Evolutionary conservation across 2,797 vertebrate genomes (phyloP), one percentile per base, ranked within the genome.

Genomic region (Erpetoichthys calabaricus): DNA sequence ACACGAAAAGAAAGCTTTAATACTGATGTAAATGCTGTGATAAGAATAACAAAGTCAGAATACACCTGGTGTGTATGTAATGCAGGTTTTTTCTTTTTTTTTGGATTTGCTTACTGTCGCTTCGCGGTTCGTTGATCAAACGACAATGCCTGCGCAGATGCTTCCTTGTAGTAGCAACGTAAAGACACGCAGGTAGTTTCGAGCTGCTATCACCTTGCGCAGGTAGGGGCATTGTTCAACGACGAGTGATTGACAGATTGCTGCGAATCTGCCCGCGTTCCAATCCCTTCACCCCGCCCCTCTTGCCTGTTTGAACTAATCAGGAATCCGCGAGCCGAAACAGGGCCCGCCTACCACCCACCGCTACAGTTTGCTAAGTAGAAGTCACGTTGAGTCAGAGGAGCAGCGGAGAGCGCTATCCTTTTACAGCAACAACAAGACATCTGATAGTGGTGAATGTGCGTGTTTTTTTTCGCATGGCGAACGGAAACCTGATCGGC

Each of bases 401-500:
- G 77, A 78, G 77, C 79, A 3, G 41, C 50, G 79, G 80, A 86
- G 80, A 87, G 82, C 80, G 81, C 82, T 85, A 88, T 90, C 89
- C 88, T 78, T 83, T 89, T 88, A 85, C 86, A 88, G 84, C 82
- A 72, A 86, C 85, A 84, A 87, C 88, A 83, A 87, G 89, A 89
- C 74, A 86, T 87, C 88, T 83, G 87, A 94, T 94, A 91, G 87
- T 85, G 25, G 25, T 25, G 25, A 25, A 25, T 25, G 25, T 25
- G 25, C 25, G 25, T 25, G 25, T 25, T 25, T 25, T 25, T 25
- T 79, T 79, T 88, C 86, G 89, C 90, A 92, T 90, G 92, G 91
- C 91, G 83, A 85, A 80, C 80, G 83, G 92, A 95, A 97, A 97
- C 89, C 89, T 87, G 92, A 98, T 94, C 92, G 85, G 83, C 83